Base-by-base conservation (phyloP, 30 jellyfish, hydroid and myxozoan genomes). In the Turritopsis rubra region DNA sequence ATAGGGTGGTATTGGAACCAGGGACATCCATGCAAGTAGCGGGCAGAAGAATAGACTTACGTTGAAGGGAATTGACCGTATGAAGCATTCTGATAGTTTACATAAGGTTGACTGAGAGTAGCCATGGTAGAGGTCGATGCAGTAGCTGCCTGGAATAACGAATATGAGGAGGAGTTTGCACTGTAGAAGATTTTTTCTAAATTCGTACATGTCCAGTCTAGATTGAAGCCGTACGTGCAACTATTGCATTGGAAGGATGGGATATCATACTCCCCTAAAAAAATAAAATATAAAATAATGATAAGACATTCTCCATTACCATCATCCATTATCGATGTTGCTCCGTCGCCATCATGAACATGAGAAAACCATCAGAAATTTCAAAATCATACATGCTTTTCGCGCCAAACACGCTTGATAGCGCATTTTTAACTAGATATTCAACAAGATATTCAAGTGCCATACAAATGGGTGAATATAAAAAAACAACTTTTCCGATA, bases 221-320 rank as follows among this genome's bases (percentile, higher is more conserved):
- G 91, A 75, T 93, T 93, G 80, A 93, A 93, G 41, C 99, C 99
- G 81, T 93, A 93, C 71, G 99, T 87, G 73, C 99, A 93, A 31
- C 72, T 68, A n/a, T 52, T 88, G 87, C 99, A 93, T 68, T 93
- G 99, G 72, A 93, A 93, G 17, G 99, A 93, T 9, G 99, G 99
- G 31, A 87, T 88, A 76, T 88, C 99, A 65, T 75, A 71, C 24
- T 85, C 96, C 71, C 96, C 98, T 92, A 65, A 53, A 72, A 20
- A 66, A 29, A 66, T 54, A 68, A 73, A 72, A 41, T 13, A 3
- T 26, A 41, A 71, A 71, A 54, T 30, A 1, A n/a, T 26, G 52
- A 54, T n/a, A n/a, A n/a, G n/a, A n/a, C n/a, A n/a, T n/a, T n/a
- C n/a, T n/a, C n/a, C n/a, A n/a, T n/a, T n/a, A n/a, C n/a, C n/a